These are phyloP conservation scores for Bucco capensis DNA, from an alignment of 2,113 vertebrate species.

Conservation along the genomic window DNA sequence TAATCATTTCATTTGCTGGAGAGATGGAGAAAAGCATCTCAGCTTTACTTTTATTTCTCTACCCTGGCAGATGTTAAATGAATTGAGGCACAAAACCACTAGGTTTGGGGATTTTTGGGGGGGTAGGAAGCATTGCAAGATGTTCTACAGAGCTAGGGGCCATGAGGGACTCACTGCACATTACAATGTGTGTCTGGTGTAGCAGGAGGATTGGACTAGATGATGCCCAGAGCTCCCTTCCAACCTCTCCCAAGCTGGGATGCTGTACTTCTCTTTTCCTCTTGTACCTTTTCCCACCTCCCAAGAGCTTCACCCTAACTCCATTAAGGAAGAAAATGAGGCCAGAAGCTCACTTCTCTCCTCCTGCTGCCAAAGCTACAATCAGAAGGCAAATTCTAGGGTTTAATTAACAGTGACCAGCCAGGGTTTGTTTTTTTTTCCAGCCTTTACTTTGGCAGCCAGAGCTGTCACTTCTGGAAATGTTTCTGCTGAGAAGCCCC, in stretches of 20 bases:
- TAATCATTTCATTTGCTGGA: too few relatives aligned
- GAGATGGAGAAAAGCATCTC: background rate
- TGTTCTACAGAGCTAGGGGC: background rate
- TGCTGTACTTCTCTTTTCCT: background rate
- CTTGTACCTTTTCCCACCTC: background rate
- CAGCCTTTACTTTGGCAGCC: background rate
- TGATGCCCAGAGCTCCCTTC: background rate
- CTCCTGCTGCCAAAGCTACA: background rate
- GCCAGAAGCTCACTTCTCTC: background rate
- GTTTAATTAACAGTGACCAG: background rate
- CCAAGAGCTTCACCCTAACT: background rate
- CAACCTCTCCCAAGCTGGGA: background rate
- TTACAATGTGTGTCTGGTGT: background rate
- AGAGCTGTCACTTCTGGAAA: background rate
- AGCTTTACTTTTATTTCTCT: conserved; percentile 16
- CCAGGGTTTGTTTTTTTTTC: background rate
- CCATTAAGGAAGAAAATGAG: background rate
- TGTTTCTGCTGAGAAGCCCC: background rate
- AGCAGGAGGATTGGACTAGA: too few relatives aligned
- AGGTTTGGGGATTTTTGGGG: too few relatives aligned
- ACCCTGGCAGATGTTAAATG: background rate
- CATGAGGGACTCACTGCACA: rapidly evolving
- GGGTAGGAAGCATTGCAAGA: background rate
- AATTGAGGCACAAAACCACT: background rate
- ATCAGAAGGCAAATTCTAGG: background rate